Evolutionary conservation across 2,888 invertebrate genomes (phyloP), one percentile per base, ranked within the genome.

Genomic region (Coelogynopora nodosa): DNA sequence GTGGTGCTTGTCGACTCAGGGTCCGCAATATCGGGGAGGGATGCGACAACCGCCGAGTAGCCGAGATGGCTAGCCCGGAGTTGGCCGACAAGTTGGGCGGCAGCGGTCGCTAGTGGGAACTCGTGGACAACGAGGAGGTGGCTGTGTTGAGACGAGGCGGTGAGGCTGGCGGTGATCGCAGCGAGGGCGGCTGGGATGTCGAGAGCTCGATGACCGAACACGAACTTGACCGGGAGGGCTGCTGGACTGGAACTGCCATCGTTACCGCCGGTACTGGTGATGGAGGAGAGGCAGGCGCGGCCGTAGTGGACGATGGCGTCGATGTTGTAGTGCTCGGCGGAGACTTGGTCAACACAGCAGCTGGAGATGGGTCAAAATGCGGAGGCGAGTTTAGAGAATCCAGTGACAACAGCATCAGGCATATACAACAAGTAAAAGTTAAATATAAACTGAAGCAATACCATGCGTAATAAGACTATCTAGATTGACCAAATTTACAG

Each of bases 251-350:
- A n/a, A 0, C 92, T 93, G 18, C 95, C 94, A n/a, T n/a, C n/a
- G n/a, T n/a, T n/a, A n/a, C n/a, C n/a, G n/a, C n/a, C n/a, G n/a
- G n/a, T n/a, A n/a, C n/a, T n/a, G n/a, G n/a, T n/a, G n/a, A n/a
- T n/a, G 13, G 89, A 90, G 31, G 96, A 95, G 88, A 96, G 94
- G 92, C 98, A 98, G 0, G 95, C 94, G 90, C 94, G 95, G 0
- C 98, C 98, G 92, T 95, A 98, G 92, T 98, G 98, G 86, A 98
- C 94, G 0, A 98, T 93, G 31, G 95, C 94, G 92, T 97, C 95
- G 0, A 95, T 95, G 87, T 94, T 93, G 1, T 96, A 94, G 92
- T 98, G 98, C 91, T 95, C 94, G 0, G 97, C 96, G 0, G 97
- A 95, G 31, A 97, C 94, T 90, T 95, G 95, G 92, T 97, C 96